Percentiles rank a stretch among this genome's conserved stretches.
phyloP scores from a whole-genome alignment of 2,888 invertebrate species.

The Cacoxenus indagator region DNA sequence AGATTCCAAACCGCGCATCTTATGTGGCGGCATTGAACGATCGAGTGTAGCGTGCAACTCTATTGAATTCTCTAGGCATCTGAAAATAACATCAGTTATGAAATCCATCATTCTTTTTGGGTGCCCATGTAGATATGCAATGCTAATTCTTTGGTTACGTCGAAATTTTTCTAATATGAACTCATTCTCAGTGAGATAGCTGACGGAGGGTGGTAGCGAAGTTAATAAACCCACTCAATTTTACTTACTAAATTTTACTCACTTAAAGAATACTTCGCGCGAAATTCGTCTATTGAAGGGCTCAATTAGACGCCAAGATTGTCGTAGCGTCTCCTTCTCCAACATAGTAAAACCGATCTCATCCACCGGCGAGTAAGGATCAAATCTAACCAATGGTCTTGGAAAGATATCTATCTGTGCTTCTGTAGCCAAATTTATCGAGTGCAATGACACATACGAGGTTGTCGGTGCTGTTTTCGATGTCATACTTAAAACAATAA shows the following conservation, averaged over 20 bases:
- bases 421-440: too few species aligned
- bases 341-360: not conserved
- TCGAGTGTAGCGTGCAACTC: not conserved
- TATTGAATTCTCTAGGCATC: not conserved
- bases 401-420: not conserved
- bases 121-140: not conserved
- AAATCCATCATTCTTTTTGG: not conserved
- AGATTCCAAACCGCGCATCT: not conserved
- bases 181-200: not conserved
- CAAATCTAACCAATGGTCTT: not conserved
- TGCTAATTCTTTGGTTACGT: not conserved
- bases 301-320: not conserved
- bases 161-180: not conserved
- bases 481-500: too few species aligned
- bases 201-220: too few species aligned
- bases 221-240: not conserved
- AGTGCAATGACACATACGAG: too few species aligned
- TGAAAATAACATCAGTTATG: not conserved
- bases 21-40: not conserved
- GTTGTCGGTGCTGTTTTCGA: too few species aligned
- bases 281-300: not conserved
- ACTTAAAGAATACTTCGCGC: not conserved
- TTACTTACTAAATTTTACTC: not conserved
- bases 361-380: not conserved
- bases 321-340: not conserved